phyloP scores from a whole-genome alignment of 37 sponge, comb jelly and placozoan genomes.

The Ephydatia muelleri region DNA sequence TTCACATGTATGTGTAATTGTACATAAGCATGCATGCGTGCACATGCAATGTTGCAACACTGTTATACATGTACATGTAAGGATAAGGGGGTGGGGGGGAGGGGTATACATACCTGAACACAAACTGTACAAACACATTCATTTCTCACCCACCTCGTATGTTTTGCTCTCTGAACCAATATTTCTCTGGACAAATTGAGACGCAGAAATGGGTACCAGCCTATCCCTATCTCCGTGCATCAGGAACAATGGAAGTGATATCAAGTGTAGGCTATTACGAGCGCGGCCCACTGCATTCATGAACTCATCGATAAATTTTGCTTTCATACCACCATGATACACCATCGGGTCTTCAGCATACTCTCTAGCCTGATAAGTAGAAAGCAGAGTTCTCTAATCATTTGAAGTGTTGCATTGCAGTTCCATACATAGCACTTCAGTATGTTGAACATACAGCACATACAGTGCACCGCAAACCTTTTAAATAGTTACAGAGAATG shows the following conservation, averaged over 20 bases:
- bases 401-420: too few relatives aligned
- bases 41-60: too few relatives aligned
- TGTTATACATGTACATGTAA: too few relatives aligned
- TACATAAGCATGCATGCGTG: too few relatives aligned
- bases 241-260: slow-evolving; percentile 49
- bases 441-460: too few relatives aligned
- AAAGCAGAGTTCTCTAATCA: too few relatives aligned
- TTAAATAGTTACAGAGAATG: too few relatives aligned
- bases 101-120: too few relatives aligned
- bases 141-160: slow-evolving; percentile 34
- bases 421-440: too few relatives aligned
- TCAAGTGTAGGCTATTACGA: neutral
- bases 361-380: slow-evolving; percentile 29
- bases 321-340: slow-evolving; percentile 53
- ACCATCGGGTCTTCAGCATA: slow-evolving; percentile 57
- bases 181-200: slow-evolving; percentile 41
- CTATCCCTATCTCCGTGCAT: slow-evolving; percentile 62
- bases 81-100: too few relatives aligned
- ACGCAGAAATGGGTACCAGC: slow-evolving; percentile 55
- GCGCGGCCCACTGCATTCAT: slow-evolving; percentile 4
- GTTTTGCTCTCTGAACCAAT: slow-evolving; percentile 49
- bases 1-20: too few relatives aligned
- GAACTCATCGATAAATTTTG: slow-evolving; percentile 32
- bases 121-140: neutral
- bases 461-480: too few relatives aligned